Percentiles rank a stretch among this genome's conserved stretches.
phyloP scores from a whole-genome alignment of 1,140 invertebrate species.

The Anagrus nilaparvatae region DNA sequence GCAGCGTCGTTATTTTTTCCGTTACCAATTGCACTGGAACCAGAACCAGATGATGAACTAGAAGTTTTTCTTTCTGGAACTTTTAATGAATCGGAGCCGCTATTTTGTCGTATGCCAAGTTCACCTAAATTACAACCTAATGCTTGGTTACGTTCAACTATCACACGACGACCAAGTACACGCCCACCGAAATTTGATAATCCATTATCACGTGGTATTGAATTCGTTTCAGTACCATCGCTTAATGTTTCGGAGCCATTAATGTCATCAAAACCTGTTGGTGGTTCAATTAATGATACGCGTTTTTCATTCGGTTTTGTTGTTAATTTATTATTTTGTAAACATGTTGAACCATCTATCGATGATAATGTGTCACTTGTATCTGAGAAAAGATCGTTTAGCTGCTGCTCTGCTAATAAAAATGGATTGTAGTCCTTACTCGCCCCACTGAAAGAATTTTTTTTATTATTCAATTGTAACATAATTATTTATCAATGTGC shows the following conservation, averaged over 20 bases:
- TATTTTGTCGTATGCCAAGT: neutral
- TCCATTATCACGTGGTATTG: conserved; percentile 21
- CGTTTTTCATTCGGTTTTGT: conserved; percentile 26
- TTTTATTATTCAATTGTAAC: conserved; percentile 6
- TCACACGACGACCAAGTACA: conserved; percentile 27
- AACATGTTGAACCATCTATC: conserved; percentile 19
- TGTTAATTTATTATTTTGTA: too few relatives aligned
- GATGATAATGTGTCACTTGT: conserved; percentile 29
- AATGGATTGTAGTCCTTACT: conserved; percentile 53
- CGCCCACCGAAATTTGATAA: conserved; percentile 12
- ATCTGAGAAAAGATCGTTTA: conserved; percentile 52
- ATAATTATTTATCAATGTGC: neutral
- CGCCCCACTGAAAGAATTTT: conserved; percentile 31
- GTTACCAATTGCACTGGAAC: neutral
- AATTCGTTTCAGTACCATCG: conserved; percentile 34
- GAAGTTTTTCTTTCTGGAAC: conserved; percentile 22
- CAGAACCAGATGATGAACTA: conserved; percentile 3
- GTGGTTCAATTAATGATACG: conserved; percentile 37
- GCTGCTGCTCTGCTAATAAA: conserved; percentile 55
- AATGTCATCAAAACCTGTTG: conserved; percentile 36
- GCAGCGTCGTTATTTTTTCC: conserved; percentile 15
- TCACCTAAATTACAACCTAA: conserved; percentile 21
- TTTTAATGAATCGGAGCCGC: too few relatives aligned
- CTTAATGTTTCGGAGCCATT: conserved; percentile 28
- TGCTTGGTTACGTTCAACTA: conserved; percentile 31